Base-by-base conservation (phyloP, 2,797 vertebrate genomes). In the Eremophila alpestris region DNA sequence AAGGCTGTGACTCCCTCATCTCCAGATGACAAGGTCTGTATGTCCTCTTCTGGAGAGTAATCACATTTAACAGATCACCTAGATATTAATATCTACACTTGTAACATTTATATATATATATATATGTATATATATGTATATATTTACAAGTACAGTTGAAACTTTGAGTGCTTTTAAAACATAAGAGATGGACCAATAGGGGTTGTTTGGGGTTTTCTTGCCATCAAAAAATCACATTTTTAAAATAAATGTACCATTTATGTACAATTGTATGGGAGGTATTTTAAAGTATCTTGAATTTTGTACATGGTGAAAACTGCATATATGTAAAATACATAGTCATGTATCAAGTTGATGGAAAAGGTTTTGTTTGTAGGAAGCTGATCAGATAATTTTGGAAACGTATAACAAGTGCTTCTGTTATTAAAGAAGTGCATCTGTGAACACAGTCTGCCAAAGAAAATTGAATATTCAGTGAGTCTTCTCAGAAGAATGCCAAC, bases 381-480 rank as follows among this genome's bases (percentile, higher is more conserved):
- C 54, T 60, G 46, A 87, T 76, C 54, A 43, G 84, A 59, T 83
- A 67, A 64, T 74, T 96, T 83, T 89, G 58, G 76, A 91, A 91
- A 62, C 29, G 12, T 64, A 0, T 70, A 74, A 74, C 51, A 82
- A 82, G 34, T 45, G 56, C 48, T 93, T 89, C 68, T 83, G 49
- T 63, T 89, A 92, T 67, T 77, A 63, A 90, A 83, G 58, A 87
- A 32, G 38, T 71, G 49, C 84, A 87, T 68, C 79, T 93, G 54
- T 64, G 76, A 94, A 89, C 43, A 81, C 21, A 77, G 40, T 40
- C 56, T 87, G 51, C 58, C 64, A 70, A 89, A 80, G 34, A 67
- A 93, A 94, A 58, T 7, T 2, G 49, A 89, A 87, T 68, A 85
- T 58, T 75, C 73, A 74, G 34, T 49, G 38, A 89, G 27, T 58